These are phyloP conservation scores for Pantherophis guttatus DNA, from an alignment of 2,113 vertebrate species.

Conservation along the genomic window DNA sequence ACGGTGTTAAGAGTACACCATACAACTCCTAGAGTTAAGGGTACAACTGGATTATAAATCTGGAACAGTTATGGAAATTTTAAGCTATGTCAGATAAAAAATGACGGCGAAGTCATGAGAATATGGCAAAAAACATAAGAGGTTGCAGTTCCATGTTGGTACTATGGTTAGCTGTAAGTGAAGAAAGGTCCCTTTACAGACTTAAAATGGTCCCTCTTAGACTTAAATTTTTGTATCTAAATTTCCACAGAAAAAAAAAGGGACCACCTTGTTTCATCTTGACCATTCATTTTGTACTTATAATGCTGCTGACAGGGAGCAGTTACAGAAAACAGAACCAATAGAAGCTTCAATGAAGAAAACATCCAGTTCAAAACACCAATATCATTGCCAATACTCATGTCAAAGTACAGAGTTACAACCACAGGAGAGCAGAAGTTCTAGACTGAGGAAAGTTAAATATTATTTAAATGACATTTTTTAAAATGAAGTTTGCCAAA, in stretches of 20 bases:
- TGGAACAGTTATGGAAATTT: background rate
- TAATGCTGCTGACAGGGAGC: background rate
- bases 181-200: background rate
- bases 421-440: background rate
- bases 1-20: background rate
- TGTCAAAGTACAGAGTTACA: background rate
- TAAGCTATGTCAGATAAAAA: background rate
- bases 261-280: background rate
- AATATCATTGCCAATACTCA: background rate
- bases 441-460: background rate
- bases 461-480: background rate
- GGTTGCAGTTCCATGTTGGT: background rate
- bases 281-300: background rate
- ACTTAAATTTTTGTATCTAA: background rate
- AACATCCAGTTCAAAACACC: background rate
- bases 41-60: background rate
- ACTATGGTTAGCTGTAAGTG: background rate
- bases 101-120: background rate
- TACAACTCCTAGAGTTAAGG: background rate
- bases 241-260: background rate
- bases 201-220: background rate
- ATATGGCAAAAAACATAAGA: background rate
- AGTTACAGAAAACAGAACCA: background rate
- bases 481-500: background rate
- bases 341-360: background rate